These are phyloP conservation scores for Leptinotarsa lineolata DNA, from an alignment of 1,140 invertebrate species.

Conservation along the genomic window DNA sequence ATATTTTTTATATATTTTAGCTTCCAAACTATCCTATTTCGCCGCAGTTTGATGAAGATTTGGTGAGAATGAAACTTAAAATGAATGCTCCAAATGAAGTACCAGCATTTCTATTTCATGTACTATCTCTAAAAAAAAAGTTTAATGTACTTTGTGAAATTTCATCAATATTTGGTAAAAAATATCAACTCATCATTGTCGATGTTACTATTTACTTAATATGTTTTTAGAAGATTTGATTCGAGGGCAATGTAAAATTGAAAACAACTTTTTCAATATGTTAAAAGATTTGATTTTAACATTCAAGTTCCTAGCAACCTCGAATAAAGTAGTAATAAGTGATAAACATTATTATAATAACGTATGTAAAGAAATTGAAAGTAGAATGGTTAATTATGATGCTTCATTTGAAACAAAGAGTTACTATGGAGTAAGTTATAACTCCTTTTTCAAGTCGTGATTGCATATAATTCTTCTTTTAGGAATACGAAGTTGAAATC, in stretches of 20 bases:
- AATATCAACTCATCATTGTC: background rate
- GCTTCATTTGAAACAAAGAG: slow-evolving; percentile 22
- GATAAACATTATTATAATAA: slow-evolving; percentile 31
- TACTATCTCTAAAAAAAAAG: slow-evolving; percentile 31
- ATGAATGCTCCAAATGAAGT: slow-evolving; percentile 34
- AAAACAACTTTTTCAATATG: slow-evolving; percentile 32
- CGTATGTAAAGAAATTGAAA: slow-evolving; percentile 32
- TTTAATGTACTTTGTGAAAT: slow-evolving; percentile 37
- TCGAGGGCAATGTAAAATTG: slow-evolving; percentile 35
- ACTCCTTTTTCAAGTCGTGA: background rate
- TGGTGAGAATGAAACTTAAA: slow-evolving; percentile 29
- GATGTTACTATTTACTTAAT: slow-evolving; percentile 3
- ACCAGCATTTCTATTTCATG: slow-evolving; percentile 32
- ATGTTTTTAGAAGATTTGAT: slow-evolving; percentile 34
- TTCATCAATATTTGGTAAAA: slow-evolving; percentile 37
- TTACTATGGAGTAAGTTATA: slow-evolving; percentile 31
- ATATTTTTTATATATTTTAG: slow-evolving; percentile 27
- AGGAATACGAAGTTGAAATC: slow-evolving; percentile 38
- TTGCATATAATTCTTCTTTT: slow-evolving; percentile 26
- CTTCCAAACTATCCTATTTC: slow-evolving; percentile 33
- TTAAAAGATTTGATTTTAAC: slow-evolving; percentile 35
- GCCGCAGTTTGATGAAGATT: slow-evolving; percentile 22
- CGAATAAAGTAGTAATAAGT: slow-evolving; percentile 16
- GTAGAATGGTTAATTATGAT: slow-evolving; percentile 35
- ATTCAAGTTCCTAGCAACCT: slow-evolving; percentile 32